Evolutionary conservation across 2,113 vertebrate species (phyloP).

Genomic region (Lucifuga dentata): DNA sequence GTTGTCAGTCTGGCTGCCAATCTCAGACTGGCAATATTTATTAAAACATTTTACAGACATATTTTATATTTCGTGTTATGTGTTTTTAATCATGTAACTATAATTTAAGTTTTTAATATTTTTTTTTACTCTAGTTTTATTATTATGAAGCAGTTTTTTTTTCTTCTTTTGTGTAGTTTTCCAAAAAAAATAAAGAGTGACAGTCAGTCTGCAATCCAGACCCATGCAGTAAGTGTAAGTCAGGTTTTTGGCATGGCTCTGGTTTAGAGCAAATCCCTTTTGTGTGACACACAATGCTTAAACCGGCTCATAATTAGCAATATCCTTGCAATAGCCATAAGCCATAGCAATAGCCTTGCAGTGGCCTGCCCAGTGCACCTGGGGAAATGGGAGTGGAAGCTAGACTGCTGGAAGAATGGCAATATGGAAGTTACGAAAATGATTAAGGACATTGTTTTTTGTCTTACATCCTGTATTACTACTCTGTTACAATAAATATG

Average conservation of each 20-base stretch:
- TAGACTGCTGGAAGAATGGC: constrained; percentile 20
- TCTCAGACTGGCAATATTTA: not conserved
- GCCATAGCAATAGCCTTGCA: constrained; percentile 45
- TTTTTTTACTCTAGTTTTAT: too few relatives aligned
- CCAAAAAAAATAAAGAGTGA: constrained; percentile 21
- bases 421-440: constrained; percentile 4
- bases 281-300: constrained; percentile 59
- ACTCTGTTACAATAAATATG: not conserved
- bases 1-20: not conserved
- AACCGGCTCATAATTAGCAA: constrained; percentile 63
- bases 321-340: too few relatives aligned
- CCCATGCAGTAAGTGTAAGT: constrained; percentile 11
- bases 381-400: constrained; percentile 44
- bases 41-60: not conserved
- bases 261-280: constrained; percentile 51
- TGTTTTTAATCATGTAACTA: too few relatives aligned
- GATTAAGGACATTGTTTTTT: not conserved
- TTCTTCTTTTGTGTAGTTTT: too few relatives aligned
- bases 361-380: constrained; percentile 50
- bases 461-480: not conserved
- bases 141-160: too few relatives aligned
- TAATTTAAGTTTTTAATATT: too few relatives aligned
- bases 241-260: constrained; percentile 30
- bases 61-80: not conserved
- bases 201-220: constrained; percentile 45